Evolutionary conservation across 2,113 vertebrate genomes (phyloP).

Genomic region (Carassius gibelio): DNA sequence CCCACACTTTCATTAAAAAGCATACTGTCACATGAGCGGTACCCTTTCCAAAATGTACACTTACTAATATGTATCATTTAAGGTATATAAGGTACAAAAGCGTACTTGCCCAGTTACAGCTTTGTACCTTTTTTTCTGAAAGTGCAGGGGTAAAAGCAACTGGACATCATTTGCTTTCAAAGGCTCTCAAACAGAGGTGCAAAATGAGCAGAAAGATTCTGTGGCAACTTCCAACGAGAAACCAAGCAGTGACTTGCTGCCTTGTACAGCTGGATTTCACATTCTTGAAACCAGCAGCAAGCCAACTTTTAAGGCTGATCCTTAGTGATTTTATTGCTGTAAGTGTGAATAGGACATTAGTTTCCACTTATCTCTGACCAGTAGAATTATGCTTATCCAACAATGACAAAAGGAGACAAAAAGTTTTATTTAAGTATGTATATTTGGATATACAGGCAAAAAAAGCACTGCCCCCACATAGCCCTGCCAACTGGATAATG

Average conservation of each 20-base stretch:
- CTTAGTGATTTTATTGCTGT: neutral
- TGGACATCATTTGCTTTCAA: neutral
- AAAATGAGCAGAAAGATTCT: neutral
- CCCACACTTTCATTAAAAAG: neutral
- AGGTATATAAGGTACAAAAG: too few species aligned
- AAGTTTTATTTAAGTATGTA: too few species aligned
- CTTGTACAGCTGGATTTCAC: neutral
- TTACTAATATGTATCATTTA: too few species aligned
- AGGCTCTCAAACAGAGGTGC: neutral
- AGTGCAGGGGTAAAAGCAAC: neutral
- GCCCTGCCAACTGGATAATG: neutral
- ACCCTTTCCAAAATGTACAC: too few species aligned
- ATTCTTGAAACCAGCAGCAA: neutral
- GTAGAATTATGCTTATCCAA: neutral
- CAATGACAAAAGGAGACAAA: neutral
- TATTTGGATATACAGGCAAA: too few species aligned
- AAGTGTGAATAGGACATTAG: neutral
- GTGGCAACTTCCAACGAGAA: neutral
- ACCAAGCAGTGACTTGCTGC: neutral
- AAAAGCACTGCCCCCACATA: too few species aligned
- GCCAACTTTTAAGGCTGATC: neutral
- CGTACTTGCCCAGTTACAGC: too few species aligned
- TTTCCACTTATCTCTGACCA: too few species aligned
- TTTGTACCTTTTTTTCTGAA: too few species aligned
- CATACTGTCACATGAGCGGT: too few species aligned